Conservation (phyloP, 2,888 invertebrate genomes). For the Anoplius nigerrimus region DNA sequence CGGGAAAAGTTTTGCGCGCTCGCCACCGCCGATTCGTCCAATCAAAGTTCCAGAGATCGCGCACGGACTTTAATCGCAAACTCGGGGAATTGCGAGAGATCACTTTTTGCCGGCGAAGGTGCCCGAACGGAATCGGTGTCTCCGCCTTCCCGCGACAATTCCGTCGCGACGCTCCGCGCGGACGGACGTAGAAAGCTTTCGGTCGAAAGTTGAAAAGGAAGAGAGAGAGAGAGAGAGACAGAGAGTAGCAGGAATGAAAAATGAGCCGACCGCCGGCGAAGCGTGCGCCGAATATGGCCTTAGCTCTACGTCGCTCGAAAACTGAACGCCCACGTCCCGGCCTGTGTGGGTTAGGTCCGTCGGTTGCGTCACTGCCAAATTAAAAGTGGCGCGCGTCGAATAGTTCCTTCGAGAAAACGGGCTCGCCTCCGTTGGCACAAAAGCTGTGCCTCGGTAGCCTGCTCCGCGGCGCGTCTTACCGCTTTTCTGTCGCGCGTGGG, state of each 20-base stretch:
- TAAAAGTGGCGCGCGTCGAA: constrained; percentile 42
- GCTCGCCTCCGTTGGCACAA: neutral
- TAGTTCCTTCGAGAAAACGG: constrained; percentile 41
- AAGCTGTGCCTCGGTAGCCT: no score
- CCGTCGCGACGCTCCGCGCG: neutral
- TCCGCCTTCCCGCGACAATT: neutral
- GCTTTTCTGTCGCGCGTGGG: constrained; percentile 51
- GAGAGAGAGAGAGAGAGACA: neutral
- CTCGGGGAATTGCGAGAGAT: no score
- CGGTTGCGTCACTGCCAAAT: constrained; percentile 49
- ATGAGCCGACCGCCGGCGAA: neutral
- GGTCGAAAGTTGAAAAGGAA: no score
- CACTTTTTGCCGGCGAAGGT: no score
- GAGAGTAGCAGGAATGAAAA: neutral
- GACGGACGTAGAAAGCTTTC: no score
- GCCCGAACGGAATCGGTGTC: no score
- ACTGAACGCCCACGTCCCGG: neutral
- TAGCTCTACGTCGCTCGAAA: constrained; percentile 7
- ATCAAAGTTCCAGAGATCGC: constrained; percentile 57
- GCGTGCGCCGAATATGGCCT: constrained; percentile 12
- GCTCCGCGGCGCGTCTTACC: constrained; percentile 36
- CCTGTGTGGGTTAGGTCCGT: neutral
- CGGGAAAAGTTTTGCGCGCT: constrained; percentile 11
- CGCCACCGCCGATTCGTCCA: constrained; percentile 44
- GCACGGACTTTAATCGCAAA: no score